These are phyloP conservation scores for Diplazon laetatorius DNA, from an alignment of 2,888 invertebrate genomes.

Conservation along the genomic window DNA sequence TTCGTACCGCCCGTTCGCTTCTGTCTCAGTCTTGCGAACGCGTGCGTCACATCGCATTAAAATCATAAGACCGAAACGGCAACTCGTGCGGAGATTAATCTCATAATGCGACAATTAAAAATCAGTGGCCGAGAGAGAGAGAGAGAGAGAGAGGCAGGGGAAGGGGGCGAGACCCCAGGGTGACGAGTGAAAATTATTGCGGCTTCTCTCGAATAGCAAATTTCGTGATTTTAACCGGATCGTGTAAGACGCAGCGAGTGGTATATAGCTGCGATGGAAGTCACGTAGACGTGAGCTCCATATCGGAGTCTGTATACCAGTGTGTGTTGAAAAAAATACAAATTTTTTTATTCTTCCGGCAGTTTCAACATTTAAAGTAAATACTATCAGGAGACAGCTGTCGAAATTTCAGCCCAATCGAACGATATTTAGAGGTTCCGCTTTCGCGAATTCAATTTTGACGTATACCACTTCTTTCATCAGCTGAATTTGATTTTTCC, in stretches of 20 bases:
- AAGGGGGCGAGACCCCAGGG: too few relatives aligned
- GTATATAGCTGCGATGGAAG: conserved; percentile 7
- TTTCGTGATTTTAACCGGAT: conserved; percentile 25
- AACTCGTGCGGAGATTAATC: conserved; percentile 43
- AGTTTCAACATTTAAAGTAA: too few relatives aligned
- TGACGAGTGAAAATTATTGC: conserved; percentile 47
- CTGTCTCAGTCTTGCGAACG: not conserved
- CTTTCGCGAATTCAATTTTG: too few relatives aligned
- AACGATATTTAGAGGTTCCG: too few relatives aligned
- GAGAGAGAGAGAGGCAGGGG: too few relatives aligned
- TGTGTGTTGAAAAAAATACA: too few relatives aligned
- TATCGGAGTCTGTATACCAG: not conserved
- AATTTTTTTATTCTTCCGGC: too few relatives aligned
- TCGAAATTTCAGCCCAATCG: too few relatives aligned
- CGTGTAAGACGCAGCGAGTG: conserved; percentile 10
- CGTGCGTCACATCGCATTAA: not conserved
- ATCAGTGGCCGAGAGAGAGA: conserved; percentile 38
- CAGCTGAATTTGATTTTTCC: too few relatives aligned
- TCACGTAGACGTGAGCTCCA: not conserved
- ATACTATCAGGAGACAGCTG: too few relatives aligned
- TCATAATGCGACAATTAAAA: conserved; percentile 56
- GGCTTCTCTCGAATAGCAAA: conserved; percentile 22
- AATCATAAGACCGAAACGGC: conserved; percentile 4
- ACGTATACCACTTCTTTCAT: too few relatives aligned
- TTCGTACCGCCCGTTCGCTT: not conserved